Conservation (phyloP, 92 coral and sea anemone species). For the Meandrina meandrites region DNA sequence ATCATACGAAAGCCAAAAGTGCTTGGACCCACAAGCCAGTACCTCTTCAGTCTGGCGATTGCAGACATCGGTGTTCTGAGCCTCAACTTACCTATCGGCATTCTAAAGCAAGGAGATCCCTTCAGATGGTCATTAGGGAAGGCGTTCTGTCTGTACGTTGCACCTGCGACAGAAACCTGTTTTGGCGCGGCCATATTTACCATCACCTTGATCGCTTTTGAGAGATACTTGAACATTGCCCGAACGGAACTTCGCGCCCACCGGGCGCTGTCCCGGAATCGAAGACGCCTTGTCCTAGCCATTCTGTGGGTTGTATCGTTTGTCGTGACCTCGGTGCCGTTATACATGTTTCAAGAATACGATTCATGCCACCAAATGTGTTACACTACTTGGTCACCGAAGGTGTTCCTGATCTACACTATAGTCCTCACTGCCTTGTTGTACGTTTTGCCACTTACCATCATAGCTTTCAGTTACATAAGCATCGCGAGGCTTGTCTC, state of each 20-base stretch:
- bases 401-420: not conserved
- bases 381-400: slow-evolving; percentile 32
- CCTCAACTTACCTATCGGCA: slow-evolving; percentile 71
- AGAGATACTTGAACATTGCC: slow-evolving; percentile 71
- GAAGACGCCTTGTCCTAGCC: slow-evolving; percentile 41
- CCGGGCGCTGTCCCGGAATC: slow-evolving; percentile 25
- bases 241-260: slow-evolving; percentile 26
- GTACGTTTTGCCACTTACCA: slow-evolving; percentile 65
- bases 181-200: slow-evolving; percentile 88
- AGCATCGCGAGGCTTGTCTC: slow-evolving; percentile 56
- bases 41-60: slow-evolving; percentile 70
- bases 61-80: slow-evolving; percentile 77
- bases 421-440: slow-evolving; percentile 43
- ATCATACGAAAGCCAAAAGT: slow-evolving; percentile 61
- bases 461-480: slow-evolving; percentile 67
- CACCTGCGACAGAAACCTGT: slow-evolving; percentile 75
- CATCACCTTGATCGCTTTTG: slow-evolving; percentile 73
- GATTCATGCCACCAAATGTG: slow-evolving; percentile 21
- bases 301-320: slow-evolving; percentile 69
- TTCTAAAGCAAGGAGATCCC: slow-evolving; percentile 54
- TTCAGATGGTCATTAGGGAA: slow-evolving; percentile 60
- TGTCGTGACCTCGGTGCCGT: slow-evolving; percentile 56
- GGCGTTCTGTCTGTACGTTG: slow-evolving; percentile 68
- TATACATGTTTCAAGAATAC: slow-evolving; percentile 48
- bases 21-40: slow-evolving; percentile 56